Base-by-base conservation (phyloP, 2,113 vertebrate species). In the Coryphaenoides rupestris region DNA sequence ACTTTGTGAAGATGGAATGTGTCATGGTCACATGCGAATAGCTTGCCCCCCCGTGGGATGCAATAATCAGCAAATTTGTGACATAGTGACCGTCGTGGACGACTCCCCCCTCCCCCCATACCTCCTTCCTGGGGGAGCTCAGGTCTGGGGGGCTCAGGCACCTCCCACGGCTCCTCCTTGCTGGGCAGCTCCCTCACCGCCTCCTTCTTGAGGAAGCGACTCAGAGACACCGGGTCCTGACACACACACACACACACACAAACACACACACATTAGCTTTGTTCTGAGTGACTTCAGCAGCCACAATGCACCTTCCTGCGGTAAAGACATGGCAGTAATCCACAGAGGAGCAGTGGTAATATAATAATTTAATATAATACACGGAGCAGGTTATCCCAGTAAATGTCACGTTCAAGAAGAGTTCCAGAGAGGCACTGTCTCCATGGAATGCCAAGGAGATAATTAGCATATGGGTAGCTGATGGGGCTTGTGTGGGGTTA, bases 131-230 rank as follows among this genome's bases (percentile, higher is more conserved):
- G 65, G 53, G 63, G 57, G 0, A 66, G 3, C 15, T 78, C 84
- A 13, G 72, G 78, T 58, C 70, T 80, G 23, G 68, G 52, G 0
- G 88, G 88, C 64, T 82, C 75, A 0, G 90, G 89, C 23, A 92
- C 88, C 70, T 91, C 87, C 91, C 91, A 92, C 21, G 21, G 73
- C 73, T 87, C 84, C 76, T 89, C 86, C 0, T 73, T 72, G 17
- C 19, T 45, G 1, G 90, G 89, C 1, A 92, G 81, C 47, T 92
- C 88, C 66, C 10, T 55, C 74, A 89, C 62, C 50, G 82, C 81
- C 67, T 89, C 86, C 56, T 77, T 83, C 0, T 28, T 3, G 68
- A 92, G 55, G 62, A 86, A 84, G 19, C 77, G 80, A 28, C 64
- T 79, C 74, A 91, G 68, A 53, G 75, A 66, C 19, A 19, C 62